These are phyloP conservation scores for Solenopsis fugax DNA, from an alignment of 1,140 invertebrate species.

Conservation along the genomic window DNA sequence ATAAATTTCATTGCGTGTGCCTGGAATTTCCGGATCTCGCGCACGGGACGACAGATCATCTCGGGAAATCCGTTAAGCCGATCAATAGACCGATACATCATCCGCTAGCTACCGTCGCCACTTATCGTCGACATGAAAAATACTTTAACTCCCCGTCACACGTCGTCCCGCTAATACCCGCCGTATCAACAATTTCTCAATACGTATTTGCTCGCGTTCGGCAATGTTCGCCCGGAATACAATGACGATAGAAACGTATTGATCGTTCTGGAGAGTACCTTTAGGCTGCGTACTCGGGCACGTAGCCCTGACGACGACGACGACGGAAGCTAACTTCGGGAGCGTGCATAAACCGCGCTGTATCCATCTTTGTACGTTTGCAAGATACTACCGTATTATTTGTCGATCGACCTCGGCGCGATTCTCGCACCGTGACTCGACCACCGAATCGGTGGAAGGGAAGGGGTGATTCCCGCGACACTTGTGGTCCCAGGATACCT, in stretches of 20 bases:
- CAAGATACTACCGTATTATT: constrained; percentile 28
- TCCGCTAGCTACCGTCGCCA: not conserved
- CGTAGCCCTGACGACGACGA: not conserved
- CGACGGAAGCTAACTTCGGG: not conserved
- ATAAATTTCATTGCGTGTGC: not conserved
- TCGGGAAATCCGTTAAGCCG: constrained; percentile 4
- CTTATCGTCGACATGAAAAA: constrained; percentile 41
- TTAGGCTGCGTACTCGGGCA: not conserved
- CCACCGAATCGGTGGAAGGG: constrained; percentile 12
- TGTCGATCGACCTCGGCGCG: constrained; percentile 31
- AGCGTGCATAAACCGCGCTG: not conserved
- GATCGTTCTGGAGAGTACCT: constrained; percentile 49
- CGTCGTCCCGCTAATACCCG: constrained; percentile 25
- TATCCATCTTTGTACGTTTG: constrained; percentile 33
- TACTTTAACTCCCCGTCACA: not conserved
- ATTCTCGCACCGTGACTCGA: not conserved
- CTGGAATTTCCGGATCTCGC: not conserved
- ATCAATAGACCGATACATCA: constrained; percentile 36
- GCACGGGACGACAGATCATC: not conserved
- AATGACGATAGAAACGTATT: constrained; percentile 48
- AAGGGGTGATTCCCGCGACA: not conserved
- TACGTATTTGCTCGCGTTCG: constrained; percentile 33
- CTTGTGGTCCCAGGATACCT: not conserved
- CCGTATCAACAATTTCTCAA: constrained; percentile 39
- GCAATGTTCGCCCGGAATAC: not conserved